Percentiles rank a stretch among this genome's conserved stretches.
Conservation (phyloP, 2,797 vertebrate species). For the Lindbergichthys nudifrons region DNA sequence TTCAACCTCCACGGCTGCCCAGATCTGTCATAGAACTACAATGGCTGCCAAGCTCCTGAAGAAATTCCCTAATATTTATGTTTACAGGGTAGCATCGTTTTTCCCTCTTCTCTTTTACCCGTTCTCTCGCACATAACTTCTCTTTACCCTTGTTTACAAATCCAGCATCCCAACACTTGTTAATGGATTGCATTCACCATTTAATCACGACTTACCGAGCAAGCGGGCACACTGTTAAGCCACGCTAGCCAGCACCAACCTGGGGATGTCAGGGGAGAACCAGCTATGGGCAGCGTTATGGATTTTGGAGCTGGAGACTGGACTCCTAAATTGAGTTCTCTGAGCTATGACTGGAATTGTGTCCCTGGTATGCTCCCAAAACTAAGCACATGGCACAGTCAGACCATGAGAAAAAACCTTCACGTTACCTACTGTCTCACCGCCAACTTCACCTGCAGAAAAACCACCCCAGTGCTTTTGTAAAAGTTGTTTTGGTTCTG, state of each 20-base stretch:
- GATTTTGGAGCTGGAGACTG: slow-evolving; percentile 51
- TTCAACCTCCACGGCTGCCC: slow-evolving; percentile 90
- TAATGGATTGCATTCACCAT: slow-evolving; percentile 33
- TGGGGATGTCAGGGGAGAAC: slow-evolving; percentile 37
- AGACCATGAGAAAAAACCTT: slow-evolving; percentile 40
- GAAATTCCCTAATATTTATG: slow-evolving; percentile 59
- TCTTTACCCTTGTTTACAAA: slow-evolving; percentile 74
- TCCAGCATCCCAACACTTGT: slow-evolving; percentile 36
- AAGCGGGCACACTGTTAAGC: slow-evolving; percentile 31
- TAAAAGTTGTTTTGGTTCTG: slow-evolving; percentile 51
- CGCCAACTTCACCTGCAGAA: slow-evolving; percentile 53
- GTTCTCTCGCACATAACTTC: slow-evolving; percentile 8
- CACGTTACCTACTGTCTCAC: slow-evolving; percentile 30
- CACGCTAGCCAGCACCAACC: slow-evolving; percentile 37
- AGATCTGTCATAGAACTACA: slow-evolving; percentile 85
- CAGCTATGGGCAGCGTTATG: slow-evolving; percentile 41
- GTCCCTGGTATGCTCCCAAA: slow-evolving; percentile 43
- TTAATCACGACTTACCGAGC: slow-evolving; percentile 27
- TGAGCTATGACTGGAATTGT: slow-evolving; percentile 64
- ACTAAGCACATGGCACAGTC: slow-evolving; percentile 62
- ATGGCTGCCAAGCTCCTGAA: slow-evolving; percentile 59
- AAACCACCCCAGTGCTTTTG: slow-evolving; percentile 63
- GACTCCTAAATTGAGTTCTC: slow-evolving; percentile 43
- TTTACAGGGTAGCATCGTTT: slow-evolving; percentile 70
- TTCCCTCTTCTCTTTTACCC: slow-evolving; percentile 12